Evolutionary conservation across 2,888 invertebrate genomes (phyloP).

Genomic region (Quadroppia sp.): DNA sequence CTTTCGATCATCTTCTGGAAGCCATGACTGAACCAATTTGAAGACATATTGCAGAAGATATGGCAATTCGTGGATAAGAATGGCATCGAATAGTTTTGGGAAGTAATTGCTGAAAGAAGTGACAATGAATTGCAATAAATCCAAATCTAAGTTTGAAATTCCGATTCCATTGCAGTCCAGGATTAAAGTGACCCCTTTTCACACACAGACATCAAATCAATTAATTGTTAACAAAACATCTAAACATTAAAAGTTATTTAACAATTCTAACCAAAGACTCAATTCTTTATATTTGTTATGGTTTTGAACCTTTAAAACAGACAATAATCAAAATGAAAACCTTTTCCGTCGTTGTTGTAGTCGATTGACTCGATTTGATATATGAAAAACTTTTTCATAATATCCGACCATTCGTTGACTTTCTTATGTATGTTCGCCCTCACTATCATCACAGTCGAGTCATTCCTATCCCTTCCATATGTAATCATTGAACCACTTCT

Average conservation of each 20-base stretch:
- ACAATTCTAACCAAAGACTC: no score
- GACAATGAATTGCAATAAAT: conserved; percentile 39
- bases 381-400: conserved; percentile 39
- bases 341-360: conserved; percentile 37
- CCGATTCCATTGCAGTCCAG: conserved; percentile 37
- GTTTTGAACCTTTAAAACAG: no score
- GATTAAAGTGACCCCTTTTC: conserved; percentile 38
- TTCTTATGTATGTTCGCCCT: conserved; percentile 41
- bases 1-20: conserved; percentile 41
- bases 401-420: conserved; percentile 35
- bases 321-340: conserved; percentile 33
- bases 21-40: conserved; percentile 41
- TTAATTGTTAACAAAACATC: no score
- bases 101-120: conserved; percentile 40
- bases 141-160: conserved; percentile 33
- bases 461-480: conserved; percentile 38
- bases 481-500: conserved; percentile 39
- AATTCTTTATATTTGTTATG: no score
- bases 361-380: conserved; percentile 40
- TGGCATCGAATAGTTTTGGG: conserved; percentile 41
- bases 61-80: conserved; percentile 39
- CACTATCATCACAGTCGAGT: conserved; percentile 20
- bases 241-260: no score
- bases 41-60: conserved; percentile 38
- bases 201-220: no score